Evolutionary conservation across 2,888 invertebrate genomes (phyloP).

Genomic region (Hylaea fasciaria): DNA sequence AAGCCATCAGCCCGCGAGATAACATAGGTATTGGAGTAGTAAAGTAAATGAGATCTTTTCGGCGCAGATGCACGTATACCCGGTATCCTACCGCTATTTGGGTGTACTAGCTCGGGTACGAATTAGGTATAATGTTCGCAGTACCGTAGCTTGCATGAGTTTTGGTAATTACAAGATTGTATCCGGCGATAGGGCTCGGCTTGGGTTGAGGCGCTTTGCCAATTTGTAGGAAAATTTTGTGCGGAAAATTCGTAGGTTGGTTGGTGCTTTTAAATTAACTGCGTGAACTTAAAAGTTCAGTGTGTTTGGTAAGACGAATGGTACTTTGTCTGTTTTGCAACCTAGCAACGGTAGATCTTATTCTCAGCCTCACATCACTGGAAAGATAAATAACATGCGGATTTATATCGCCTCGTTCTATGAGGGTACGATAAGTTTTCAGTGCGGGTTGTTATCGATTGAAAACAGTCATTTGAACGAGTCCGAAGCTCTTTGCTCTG

Average conservation of each 20-base stretch:
- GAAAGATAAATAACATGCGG: no score
- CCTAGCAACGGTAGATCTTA: no score
- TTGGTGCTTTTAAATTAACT: no score
- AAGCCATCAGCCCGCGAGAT: slow-evolving; percentile 50
- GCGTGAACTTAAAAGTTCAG: no score
- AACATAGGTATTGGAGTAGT: slow-evolving; percentile 57
- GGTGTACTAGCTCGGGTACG: slow-evolving; percentile 19
- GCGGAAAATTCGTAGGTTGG: not conserved
- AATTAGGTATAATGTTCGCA: slow-evolving; percentile 30
- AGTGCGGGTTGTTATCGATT: no score
- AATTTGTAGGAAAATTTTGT: slow-evolving; percentile 2
- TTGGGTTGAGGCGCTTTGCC: slow-evolving; percentile 15
- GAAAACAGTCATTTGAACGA: no score
- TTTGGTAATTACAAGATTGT: slow-evolving; percentile 25
- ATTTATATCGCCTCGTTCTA: no score
- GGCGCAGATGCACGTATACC: slow-evolving; percentile 61
- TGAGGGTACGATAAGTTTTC: no score
- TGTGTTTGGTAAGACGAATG: no score
- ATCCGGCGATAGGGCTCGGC: slow-evolving; percentile 9
- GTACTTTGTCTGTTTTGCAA: no score
- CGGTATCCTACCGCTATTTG: slow-evolving; percentile 30
- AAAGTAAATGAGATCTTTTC: slow-evolving; percentile 66
- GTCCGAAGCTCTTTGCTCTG: no score
- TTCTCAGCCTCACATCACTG: no score
- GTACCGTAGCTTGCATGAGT: slow-evolving; percentile 27